These are phyloP conservation scores for Macrosoma leucophasiata DNA, from an alignment of 2,888 invertebrate species.

Conservation along the genomic window DNA sequence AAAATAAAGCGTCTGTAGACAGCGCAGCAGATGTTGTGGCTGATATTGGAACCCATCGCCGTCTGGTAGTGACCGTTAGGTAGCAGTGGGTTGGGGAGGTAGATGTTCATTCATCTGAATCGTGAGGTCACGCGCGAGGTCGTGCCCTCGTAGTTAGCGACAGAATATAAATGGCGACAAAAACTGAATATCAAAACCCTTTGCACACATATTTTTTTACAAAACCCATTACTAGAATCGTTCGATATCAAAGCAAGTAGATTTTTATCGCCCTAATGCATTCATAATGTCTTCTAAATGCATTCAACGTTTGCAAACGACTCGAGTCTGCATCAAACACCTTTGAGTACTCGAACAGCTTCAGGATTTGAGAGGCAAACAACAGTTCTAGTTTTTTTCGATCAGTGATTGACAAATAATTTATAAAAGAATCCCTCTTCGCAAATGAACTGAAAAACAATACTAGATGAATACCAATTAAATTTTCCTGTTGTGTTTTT, in stretches of 20 bases:
- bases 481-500: too few species aligned
- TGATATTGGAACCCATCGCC: conserved; percentile 46
- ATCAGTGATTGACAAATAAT: too few species aligned
- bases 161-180: conserved; percentile 41
- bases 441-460: too few species aligned
- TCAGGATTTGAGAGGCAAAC: too few species aligned
- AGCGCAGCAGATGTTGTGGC: conserved; percentile 47
- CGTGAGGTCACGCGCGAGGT: conserved; percentile 65
- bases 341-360: background rate
- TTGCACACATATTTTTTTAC: background rate
- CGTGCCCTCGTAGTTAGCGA: conserved; percentile 51
- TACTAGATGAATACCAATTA: too few species aligned
- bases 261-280: conserved; percentile 41
- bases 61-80: conserved; percentile 46
- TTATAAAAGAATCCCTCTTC: too few species aligned
- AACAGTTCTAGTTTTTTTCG: too few species aligned
- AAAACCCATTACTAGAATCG: background rate
- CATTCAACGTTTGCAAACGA: conserved; percentile 27
- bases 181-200: conserved; percentile 37
- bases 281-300: conserved; percentile 47
- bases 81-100: conserved; percentile 34
- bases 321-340: conserved; percentile 3
- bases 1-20: too few species aligned
- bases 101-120: conserved; percentile 64
- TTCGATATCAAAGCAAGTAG: conserved; percentile 1